Evolutionary conservation across 2,888 invertebrate species (phyloP), one percentile per base, ranked within the genome.

Genomic region (Brachynemurus nebulosus): DNA sequence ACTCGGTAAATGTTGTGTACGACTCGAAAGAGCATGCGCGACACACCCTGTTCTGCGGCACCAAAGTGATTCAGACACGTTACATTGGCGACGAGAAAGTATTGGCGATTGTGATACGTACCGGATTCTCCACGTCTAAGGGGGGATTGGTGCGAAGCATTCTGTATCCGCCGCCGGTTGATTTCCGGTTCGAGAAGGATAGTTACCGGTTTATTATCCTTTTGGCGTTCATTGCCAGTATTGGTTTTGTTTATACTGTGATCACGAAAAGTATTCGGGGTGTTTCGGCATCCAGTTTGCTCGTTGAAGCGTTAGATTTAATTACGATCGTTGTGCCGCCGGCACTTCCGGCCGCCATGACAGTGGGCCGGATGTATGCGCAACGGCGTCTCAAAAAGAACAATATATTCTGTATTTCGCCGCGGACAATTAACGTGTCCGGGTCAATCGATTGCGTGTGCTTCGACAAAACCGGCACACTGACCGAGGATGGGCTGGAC

Each of bases 261-360:
- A 72, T 86, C 1, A 74, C 86, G 7, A 96, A 93, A 80, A 69
- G 72, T 2, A 64, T 75, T 51, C 71, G 82, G 18, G 66, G 72
- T 0, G 64, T 82, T 1, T 67, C 74, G 0, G 61, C 71, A 0
- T 59, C 72, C 0, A 79, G 83, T 55, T 80, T 86, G 21, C 67
- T 74, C 0, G 64, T 89, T n/a, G 84, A 91, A 57, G 84, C 89
- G 0, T 66, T 95, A 50, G 95, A 95, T 65, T 77, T 95, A 40
- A 82, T 95, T 49, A 96, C 95, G 0, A 91, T 96, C 46, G 91
- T 89, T 27, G 86, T 95, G 1, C 95, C 95, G 0, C 95, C 95
- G 2, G 93, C 95, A 1, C 65, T 96, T 19, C 95, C 93, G 2
- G 93, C 93, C 27, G 95, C 95, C 47, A 93, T 95, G 92, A 92